phyloP scores from a whole-genome alignment of 2,888 invertebrate genomes.

The Trissoscelio sp. region DNA sequence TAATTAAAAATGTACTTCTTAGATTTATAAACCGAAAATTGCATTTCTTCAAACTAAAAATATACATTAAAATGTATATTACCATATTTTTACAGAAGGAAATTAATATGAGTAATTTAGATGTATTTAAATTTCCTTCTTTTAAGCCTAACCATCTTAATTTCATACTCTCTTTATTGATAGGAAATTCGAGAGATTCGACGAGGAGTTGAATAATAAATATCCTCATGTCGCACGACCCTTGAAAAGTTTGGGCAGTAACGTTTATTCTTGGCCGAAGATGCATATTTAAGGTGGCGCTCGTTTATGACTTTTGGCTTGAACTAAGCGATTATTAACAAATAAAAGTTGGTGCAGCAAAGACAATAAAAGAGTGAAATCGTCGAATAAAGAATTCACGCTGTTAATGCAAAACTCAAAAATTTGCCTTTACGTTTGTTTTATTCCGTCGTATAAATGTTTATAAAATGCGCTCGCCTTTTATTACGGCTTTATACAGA shows the following conservation, averaged over 20 bases:
- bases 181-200: neutral
- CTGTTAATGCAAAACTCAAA: neutral
- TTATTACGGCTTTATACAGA: neutral
- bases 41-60: too few relatives aligned
- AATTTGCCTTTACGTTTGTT: neutral
- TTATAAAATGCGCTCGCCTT: neutral
- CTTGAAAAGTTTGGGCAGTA: neutral
- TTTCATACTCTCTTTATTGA: neutral
- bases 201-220: conserved; percentile 1
- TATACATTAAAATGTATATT: too few relatives aligned
- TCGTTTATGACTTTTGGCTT: neutral
- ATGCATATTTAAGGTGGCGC: conserved; percentile 6
- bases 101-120: too few relatives aligned
- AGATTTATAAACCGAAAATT: too few relatives aligned
- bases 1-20: too few relatives aligned
- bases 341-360: conserved; percentile 5
- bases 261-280: conserved; percentile 21
- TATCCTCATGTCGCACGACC: neutral
- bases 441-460: neutral
- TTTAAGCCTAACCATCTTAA: too few relatives aligned
- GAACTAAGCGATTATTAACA: conserved; percentile 23
- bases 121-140: too few relatives aligned
- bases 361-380: conserved; percentile 1
- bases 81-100: too few relatives aligned
- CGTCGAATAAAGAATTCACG: too few relatives aligned